phyloP scores from a whole-genome alignment of 2,888 invertebrate genomes.

The Hipparchia semele region DNA sequence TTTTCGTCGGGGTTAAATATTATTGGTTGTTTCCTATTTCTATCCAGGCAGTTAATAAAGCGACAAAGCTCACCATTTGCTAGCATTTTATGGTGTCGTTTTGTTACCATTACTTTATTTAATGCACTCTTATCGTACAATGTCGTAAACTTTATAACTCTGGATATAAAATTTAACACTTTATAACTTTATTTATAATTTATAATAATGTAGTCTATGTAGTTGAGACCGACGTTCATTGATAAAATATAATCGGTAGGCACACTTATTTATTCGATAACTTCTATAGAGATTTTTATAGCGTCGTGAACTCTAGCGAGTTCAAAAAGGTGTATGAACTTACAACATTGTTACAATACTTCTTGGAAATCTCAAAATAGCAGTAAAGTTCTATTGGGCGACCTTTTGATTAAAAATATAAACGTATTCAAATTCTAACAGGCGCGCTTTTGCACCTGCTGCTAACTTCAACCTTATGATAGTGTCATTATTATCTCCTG shows the following conservation, averaged over 20 bases:
- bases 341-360: too few species aligned
- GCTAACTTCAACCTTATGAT: too few species aligned
- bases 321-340: too few species aligned
- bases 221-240: constrained; percentile 13
- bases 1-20: not conserved
- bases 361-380: too few species aligned
- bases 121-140: constrained; percentile 32
- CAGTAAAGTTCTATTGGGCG: too few species aligned
- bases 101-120: constrained; percentile 22
- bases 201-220: constrained; percentile 17
- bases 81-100: constrained; percentile 25
- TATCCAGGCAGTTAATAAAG: constrained; percentile 19
- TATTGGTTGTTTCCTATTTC: constrained; percentile 11
- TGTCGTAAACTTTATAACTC: constrained; percentile 39
- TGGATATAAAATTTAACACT: constrained; percentile 36
- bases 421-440: too few species aligned
- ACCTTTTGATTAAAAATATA: too few species aligned
- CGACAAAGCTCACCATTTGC: constrained; percentile 17
- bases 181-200: constrained; percentile 28
- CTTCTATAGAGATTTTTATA: not conserved
- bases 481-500: too few species aligned
- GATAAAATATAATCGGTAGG: not conserved
- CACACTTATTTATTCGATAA: not conserved
- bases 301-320: not conserved
- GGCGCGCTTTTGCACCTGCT: too few species aligned